Conservation (phyloP, 2,113 vertebrate genomes). For the Gulo gulo region DNA sequence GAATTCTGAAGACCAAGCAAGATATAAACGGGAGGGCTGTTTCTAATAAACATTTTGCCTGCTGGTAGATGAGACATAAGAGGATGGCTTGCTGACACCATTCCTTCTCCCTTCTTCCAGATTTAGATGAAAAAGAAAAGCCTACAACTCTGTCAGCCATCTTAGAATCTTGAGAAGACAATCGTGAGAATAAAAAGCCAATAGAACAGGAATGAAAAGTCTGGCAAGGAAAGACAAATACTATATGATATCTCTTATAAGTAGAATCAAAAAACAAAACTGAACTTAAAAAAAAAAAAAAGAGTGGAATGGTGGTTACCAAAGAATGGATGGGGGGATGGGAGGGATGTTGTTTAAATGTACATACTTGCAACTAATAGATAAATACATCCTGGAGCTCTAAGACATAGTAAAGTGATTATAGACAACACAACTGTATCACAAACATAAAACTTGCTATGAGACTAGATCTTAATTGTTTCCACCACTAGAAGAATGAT, state of each 20-base stretch:
- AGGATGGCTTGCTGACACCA: background rate
- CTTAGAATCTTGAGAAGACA: background rate
- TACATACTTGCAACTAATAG: background rate
- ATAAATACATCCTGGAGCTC: background rate
- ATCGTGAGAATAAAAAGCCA: background rate
- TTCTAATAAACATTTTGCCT: constrained; percentile 9
- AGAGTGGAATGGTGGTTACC: background rate
- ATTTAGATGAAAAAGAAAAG: constrained; percentile 13
- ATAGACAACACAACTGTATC: background rate
- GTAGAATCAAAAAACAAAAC: background rate
- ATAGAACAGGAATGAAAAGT: background rate
- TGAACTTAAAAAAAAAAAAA: background rate
- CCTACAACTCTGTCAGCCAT: background rate
- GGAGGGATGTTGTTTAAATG: background rate
- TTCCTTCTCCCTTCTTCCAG: background rate
- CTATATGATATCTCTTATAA: background rate
- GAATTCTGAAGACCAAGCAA: background rate
- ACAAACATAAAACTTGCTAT: background rate
- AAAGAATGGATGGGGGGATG: background rate
- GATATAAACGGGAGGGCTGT: background rate
- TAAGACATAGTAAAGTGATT: background rate
- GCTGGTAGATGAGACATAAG: background rate
- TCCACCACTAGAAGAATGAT: background rate
- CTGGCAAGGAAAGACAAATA: background rate
- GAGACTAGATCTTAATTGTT: background rate